Base-by-base conservation (phyloP, 2,797 vertebrate species). In the Urophycis tenuis region DNA sequence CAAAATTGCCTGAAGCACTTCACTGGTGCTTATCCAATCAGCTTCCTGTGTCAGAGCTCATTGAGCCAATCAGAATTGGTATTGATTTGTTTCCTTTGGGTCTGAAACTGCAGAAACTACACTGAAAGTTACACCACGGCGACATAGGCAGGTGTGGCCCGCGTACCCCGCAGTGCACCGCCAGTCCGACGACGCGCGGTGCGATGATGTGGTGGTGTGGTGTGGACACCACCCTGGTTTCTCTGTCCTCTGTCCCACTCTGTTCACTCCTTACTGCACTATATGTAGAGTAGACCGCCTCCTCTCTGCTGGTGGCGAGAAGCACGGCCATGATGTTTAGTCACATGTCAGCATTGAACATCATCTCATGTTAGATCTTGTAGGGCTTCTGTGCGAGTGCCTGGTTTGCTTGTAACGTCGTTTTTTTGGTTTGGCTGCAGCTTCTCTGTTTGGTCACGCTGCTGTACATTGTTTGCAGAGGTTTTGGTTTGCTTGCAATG, bases 21-120 rank as follows among this genome's bases (percentile, higher is more conserved):
- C 76, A 33, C 72, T 87, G 79, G 25, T 84, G 74, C 79, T 85
- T 78, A 79, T 85, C 84, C 83, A 86, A 86, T 87, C 85, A 85
- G 76, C 81, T 71, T 81, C 73, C 74, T 81, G 79, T 76, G 81
- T 84, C 75, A 81, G 75, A 88, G 78, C 75, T 84, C 85, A 86
- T 73, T 82, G 83, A 78, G 25, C 82, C 85, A 89, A 84, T 87
- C 80, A 81, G 53, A 81, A 79, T 77, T 83, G 78, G 75, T 83
- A 86, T 83, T 81, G 86, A 88, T 88, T 84, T 81, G 69, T 76
- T 76, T 76, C 67, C 41, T 22, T 29, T 71, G 36, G 35, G 36
- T 71, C 45, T 22, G 45, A 53, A 53, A 53, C 45, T 53, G 45
- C 45, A n/a, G 45, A 53, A 53, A 22, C 45, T 53, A 53, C 45